A percentile compares a stretch with the other conserved stretches of the same genome.
phyloP scores from a whole-genome alignment of 2,113 vertebrate species.

The Acrocephalus kingi region DNA sequence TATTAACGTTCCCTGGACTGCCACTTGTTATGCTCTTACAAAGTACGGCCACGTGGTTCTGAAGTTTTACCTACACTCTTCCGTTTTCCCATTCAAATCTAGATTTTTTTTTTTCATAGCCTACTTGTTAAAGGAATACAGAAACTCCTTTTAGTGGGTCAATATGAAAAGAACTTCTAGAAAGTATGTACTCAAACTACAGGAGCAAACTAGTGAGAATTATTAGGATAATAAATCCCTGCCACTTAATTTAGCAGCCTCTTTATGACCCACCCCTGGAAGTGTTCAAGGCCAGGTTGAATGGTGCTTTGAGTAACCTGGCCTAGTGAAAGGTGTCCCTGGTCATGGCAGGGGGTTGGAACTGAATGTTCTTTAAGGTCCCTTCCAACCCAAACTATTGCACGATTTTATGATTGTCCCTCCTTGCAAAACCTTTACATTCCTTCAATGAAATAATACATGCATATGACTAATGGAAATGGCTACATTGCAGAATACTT shows the following conservation, averaged over 20 bases:
- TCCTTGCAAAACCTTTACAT: not conserved
- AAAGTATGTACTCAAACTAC: not conserved
- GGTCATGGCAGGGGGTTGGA: not conserved
- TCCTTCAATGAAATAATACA: not conserved
- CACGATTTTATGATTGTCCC: not conserved
- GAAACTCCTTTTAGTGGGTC: not conserved
- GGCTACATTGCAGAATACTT: not conserved
- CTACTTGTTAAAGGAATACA: not conserved
- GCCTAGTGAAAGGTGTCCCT: not conserved
- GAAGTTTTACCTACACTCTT: not conserved
- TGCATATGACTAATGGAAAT: not conserved
- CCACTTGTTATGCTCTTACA: not conserved
- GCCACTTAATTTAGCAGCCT: not conserved
- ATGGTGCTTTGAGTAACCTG: not conserved
- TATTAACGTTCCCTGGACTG: not conserved
- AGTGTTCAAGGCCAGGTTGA: not conserved
- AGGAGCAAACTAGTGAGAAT: not conserved
- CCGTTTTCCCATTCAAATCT: not conserved
- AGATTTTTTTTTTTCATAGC: not conserved
- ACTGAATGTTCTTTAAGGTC: not conserved
- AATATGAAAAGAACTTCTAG: not conserved
- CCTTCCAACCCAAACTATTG: not conserved
- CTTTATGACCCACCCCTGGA: not conserved
- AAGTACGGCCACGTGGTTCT: not conserved
- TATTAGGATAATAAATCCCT: not conserved